Evolutionary conservation across 1,140 invertebrate species (phyloP).

Genomic region (Parasteatoda tepidariorum): DNA sequence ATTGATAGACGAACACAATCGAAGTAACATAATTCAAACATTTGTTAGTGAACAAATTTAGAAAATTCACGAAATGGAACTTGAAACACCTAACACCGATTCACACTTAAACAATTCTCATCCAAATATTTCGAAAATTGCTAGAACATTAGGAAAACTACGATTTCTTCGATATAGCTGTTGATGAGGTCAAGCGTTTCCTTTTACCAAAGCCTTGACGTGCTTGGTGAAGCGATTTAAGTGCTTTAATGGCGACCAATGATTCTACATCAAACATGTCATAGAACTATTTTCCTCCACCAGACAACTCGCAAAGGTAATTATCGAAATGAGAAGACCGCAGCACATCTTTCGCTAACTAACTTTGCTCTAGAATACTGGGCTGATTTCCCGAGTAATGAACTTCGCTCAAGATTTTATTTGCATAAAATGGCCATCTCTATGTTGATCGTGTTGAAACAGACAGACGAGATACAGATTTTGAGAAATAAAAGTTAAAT

Average conservation of each 20-base stretch:
- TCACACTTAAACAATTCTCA: neutral
- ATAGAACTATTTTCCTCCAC: slow-evolving; percentile 25
- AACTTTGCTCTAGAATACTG: neutral
- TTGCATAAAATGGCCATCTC: slow-evolving; percentile 41
- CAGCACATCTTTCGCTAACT: slow-evolving; percentile 2
- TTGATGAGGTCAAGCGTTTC: slow-evolving; percentile 32
- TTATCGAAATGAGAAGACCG: slow-evolving; percentile 39
- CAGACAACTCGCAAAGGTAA: slow-evolving; percentile 27
- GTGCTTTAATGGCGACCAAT: slow-evolving; percentile 48
- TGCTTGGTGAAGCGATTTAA: slow-evolving; percentile 32
- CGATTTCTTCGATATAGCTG: slow-evolving; percentile 16
- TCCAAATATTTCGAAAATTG: neutral
- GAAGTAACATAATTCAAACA: neutral
- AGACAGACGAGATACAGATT: neutral
- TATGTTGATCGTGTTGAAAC: neutral
- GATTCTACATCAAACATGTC: slow-evolving; percentile 53
- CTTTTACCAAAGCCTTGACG: slow-evolving; percentile 43
- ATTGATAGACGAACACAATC: too few relatives aligned
- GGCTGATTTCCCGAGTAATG: neutral
- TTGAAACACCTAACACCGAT: neutral
- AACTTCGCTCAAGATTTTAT: slow-evolving; percentile 15
- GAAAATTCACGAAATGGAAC: slow-evolving; percentile 4
- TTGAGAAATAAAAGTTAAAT: neutral
- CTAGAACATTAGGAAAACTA: slow-evolving; percentile 48
- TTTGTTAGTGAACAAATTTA: neutral